Conservation (phyloP, 2,888 invertebrate genomes). For the Athrips mouffetella region DNA sequence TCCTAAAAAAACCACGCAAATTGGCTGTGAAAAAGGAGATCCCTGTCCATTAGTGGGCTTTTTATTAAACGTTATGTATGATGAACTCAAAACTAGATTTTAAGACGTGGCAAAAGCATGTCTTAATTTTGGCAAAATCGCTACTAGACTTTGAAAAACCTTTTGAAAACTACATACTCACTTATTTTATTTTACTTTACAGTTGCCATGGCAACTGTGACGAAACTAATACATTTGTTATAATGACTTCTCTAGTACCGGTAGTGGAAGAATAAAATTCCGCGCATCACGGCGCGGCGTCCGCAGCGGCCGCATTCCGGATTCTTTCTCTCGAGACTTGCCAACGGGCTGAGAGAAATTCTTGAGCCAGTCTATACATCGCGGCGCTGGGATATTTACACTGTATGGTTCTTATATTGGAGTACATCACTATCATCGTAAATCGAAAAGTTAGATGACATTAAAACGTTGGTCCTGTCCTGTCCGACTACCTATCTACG, state of each 20-base stretch:
- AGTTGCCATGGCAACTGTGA: background rate
- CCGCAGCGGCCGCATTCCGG: constrained; percentile 46
- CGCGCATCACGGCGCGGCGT: constrained; percentile 30
- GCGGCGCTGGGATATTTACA: constrained; percentile 19
- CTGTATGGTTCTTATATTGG: constrained; percentile 14
- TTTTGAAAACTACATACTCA: background rate
- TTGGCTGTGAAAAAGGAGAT: too few relatives aligned
- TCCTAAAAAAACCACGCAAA: too few relatives aligned
- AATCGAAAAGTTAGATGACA: too few relatives aligned
- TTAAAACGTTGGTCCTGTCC: too few relatives aligned
- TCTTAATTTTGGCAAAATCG: too few relatives aligned
- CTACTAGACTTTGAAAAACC: too few relatives aligned
- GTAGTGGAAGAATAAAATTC: constrained; percentile 29
- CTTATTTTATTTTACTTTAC: background rate
- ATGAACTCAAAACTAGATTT: too few relatives aligned
- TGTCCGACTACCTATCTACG: too few relatives aligned
- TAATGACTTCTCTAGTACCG: too few relatives aligned
- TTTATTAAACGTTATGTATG: too few relatives aligned
- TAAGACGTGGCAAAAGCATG: too few relatives aligned
- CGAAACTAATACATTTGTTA: constrained; percentile 7
- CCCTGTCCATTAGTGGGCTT: too few relatives aligned
- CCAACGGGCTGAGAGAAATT: constrained; percentile 45
- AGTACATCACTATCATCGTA: background rate
- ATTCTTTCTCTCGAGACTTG: constrained; percentile 50
- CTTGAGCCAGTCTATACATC: constrained; percentile 8